Evolutionary conservation across 2,888 invertebrate species (phyloP).

Genomic region (Nomada lathburiana): DNA sequence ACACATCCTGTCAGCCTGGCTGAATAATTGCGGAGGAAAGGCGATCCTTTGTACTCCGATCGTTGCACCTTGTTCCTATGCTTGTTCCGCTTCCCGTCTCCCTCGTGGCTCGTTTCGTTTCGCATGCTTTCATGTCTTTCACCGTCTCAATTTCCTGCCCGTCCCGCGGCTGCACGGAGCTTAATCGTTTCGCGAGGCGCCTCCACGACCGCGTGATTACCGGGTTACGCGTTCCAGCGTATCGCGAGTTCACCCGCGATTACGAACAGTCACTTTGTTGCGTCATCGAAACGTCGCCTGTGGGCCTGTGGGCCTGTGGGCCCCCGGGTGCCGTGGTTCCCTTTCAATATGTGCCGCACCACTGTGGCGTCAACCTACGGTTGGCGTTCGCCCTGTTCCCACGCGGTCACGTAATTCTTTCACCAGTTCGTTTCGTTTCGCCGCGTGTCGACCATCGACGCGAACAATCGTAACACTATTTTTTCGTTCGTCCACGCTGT

Average conservation of each 20-base stretch:
- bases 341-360: not conserved
- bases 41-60: slow-evolving; percentile 49
- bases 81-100: slow-evolving; percentile 31
- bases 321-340: not conserved
- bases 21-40: slow-evolving; percentile 64
- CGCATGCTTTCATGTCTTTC: slow-evolving; percentile 6
- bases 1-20: slow-evolving; percentile 22
- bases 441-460: not conserved
- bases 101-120: not conserved
- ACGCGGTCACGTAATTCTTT: not conserved
- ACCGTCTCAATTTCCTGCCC: slow-evolving; percentile 38
- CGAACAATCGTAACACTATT: not conserved
- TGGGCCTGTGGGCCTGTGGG: not conserved
- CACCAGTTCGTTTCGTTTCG: not conserved
- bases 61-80: slow-evolving; percentile 40
- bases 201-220: slow-evolving; percentile 6
- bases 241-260: slow-evolving; percentile 13
- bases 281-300: slow-evolving; percentile 1
- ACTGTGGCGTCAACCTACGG: not conserved
- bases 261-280: slow-evolving; percentile 19
- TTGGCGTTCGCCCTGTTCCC: not conserved
- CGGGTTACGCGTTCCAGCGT: not conserved
- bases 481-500: not conserved
- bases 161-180: slow-evolving; percentile 3
- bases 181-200: slow-evolving; percentile 41